Evolutionary conservation across 2,888 invertebrate species (phyloP).

Genomic region (Willowsia nigromaculata): DNA sequence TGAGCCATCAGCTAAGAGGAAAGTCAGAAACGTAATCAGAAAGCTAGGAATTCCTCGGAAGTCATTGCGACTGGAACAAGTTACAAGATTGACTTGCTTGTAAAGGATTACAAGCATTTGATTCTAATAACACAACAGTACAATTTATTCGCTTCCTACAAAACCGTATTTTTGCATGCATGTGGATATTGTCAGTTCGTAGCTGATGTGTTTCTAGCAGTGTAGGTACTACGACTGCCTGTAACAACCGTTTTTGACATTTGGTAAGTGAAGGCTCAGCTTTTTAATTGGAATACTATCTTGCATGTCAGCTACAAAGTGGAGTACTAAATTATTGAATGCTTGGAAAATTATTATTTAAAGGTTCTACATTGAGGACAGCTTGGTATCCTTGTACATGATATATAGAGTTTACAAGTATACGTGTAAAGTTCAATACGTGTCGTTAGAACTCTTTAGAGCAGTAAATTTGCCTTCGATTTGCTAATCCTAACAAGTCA

Average conservation of each 20-base stretch:
- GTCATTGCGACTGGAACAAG: neutral
- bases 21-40: neutral
- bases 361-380: constrained; percentile 24
- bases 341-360: too few relatives aligned
- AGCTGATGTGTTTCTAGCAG: constrained; percentile 40
- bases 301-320: too few relatives aligned
- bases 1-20: neutral
- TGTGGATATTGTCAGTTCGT: constrained; percentile 62
- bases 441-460: neutral
- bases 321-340: too few relatives aligned
- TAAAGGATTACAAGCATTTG: constrained; percentile 36
- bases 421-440: neutral
- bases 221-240: constrained; percentile 44
- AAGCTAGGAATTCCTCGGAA: neutral
- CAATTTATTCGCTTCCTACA: constrained; percentile 41
- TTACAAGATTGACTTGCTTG: neutral
- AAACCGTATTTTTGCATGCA: constrained; percentile 48
- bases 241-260: constrained; percentile 46
- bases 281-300: too few relatives aligned
- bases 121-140: constrained; percentile 29
- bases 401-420: constrained; percentile 33
- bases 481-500: neutral
- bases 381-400: constrained; percentile 33
- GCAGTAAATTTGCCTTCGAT: neutral
- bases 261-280: too few relatives aligned